Base-by-base conservation (phyloP, 2,888 invertebrate genomes). In the Brachyopa scutellaris region DNA sequence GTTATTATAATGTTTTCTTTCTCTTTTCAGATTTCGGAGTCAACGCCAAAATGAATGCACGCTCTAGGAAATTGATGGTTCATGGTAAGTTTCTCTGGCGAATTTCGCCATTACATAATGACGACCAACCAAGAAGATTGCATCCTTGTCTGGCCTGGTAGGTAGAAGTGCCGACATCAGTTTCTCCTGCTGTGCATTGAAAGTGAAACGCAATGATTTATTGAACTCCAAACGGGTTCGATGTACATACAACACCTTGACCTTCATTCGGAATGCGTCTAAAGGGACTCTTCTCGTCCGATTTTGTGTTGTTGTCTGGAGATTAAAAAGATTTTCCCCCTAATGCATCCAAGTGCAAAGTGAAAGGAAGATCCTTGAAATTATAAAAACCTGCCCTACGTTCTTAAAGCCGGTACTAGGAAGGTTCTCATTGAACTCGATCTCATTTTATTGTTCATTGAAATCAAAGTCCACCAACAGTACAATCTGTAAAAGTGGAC, bases 21-120 rank as follows among this genome's bases (percentile, higher is more conserved):
- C 29, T 45, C 38, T 29, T 80, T 80, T 15, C 69, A 80, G 80
- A 38, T 64, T 59, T 33, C 57, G 23, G 64, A 45, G 38, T 59
- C 51, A 64, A 53, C 69, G 19, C 23, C 69, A 76, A 80, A 57
- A 80, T 74, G 74, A 64, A 45, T 59, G 36, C 57, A 59, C 69
- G 38, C 13, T 49, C 38, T 45, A 57, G 47, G 45, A 80, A 64
- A 76, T 36, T 59, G 29, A 64, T 64, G 36, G 13, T 76, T n/a
- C 59, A 80, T 53, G 80, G 80, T 80, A 62, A 59, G 80, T 59
- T 59, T 66, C 7, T 7, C 7, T 23, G 7, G n/a, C 13, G 26
- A 11, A 40, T 29, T 7, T 31, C 40, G 8, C 8, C 42, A 26
- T 31, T 40, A n/a, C 29, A n/a, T 29, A 11, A 59, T n/a, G n/a